Conservation (phyloP, 1,140 invertebrate species). For the Aphaenogaster floridana region DNA sequence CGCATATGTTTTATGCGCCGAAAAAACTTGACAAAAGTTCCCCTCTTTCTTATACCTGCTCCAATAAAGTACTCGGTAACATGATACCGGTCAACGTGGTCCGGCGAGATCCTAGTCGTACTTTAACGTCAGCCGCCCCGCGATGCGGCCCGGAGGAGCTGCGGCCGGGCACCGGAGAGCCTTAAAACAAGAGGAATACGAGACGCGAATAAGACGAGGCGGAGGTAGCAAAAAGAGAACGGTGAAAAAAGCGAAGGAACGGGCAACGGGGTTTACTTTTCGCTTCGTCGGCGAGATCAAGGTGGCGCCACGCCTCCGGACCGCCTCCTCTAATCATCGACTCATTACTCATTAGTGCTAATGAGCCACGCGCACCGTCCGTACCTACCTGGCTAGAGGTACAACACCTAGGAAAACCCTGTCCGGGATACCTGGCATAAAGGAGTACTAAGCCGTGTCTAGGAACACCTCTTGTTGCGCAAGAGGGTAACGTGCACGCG, state of each 20-base stretch:
- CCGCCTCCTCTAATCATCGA: constrained; percentile 87
- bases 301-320: constrained; percentile 84
- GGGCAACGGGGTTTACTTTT: constrained; percentile 72
- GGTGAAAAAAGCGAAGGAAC: constrained; percentile 54
- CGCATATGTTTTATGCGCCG: neutral
- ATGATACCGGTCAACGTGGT: constrained; percentile 62
- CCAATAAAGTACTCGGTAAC: constrained; percentile 66
- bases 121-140: constrained; percentile 61
- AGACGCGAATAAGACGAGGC: constrained; percentile 49
- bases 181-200: constrained; percentile 68
- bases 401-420: constrained; percentile 68
- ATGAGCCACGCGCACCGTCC: constrained; percentile 85
- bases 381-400: constrained; percentile 59
- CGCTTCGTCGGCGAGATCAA: constrained; percentile 85
- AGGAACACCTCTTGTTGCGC: neutral
- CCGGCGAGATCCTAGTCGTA: constrained; percentile 64
- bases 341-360: constrained; percentile 87
- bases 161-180: neutral
- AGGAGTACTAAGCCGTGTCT: neutral
- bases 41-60: constrained; percentile 24
- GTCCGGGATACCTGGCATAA: constrained; percentile 42
- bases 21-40: neutral
- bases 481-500: constrained; percentile 72
- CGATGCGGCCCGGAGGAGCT: constrained; percentile 50
- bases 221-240: constrained; percentile 54